Evolutionary conservation across 2,113 vertebrate species (phyloP).

Genomic region (Anas platyrhynchos): DNA sequence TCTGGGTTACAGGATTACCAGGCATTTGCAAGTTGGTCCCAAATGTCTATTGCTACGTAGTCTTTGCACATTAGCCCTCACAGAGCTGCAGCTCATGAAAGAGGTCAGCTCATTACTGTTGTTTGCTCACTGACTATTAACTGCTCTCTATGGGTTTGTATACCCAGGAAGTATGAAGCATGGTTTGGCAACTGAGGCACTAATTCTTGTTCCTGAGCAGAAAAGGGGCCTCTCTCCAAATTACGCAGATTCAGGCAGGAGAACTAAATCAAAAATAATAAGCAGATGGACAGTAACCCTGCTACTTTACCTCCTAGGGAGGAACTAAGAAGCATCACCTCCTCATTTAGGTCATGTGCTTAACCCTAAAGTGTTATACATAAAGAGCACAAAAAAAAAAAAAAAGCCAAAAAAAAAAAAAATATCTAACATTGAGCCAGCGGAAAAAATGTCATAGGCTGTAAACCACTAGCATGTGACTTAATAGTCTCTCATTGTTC

Average conservation of each 20-base stretch:
- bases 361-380: background rate
- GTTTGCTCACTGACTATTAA: background rate
- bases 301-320: background rate
- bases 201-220: background rate
- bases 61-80: background rate
- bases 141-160: background rate
- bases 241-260: background rate
- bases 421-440: background rate
- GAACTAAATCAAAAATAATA: background rate
- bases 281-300: background rate
- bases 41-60: background rate
- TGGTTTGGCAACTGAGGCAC: background rate
- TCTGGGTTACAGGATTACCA: background rate
- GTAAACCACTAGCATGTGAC: constrained; percentile 29
- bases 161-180: background rate
- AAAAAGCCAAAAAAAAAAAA: background rate
- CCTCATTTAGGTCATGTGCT: background rate
- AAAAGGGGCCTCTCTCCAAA: background rate
- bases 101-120: background rate
- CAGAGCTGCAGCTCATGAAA: background rate
- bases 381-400: background rate
- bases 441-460: constrained; percentile 7
- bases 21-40: background rate
- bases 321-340: background rate
- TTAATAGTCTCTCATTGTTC: constrained; percentile 51